Base-by-base conservation (phyloP, 1,140 invertebrate genomes). In the Lasioglossum albipes region DNA sequence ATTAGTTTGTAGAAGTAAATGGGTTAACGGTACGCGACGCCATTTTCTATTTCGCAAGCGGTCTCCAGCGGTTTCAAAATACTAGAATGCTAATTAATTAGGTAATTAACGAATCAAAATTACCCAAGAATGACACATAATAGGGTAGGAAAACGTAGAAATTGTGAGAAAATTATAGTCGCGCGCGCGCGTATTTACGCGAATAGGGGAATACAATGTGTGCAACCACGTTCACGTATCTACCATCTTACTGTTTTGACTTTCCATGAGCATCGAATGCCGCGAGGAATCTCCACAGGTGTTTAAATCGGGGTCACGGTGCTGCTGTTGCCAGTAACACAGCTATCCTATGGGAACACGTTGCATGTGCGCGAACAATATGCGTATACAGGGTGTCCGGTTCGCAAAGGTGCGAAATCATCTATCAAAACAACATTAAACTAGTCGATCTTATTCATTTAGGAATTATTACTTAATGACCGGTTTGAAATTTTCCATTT, bases 251-350 rank as follows among this genome's bases (percentile, higher is more conserved):
- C 64, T 67, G 66, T 62, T 86, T 86, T 79, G 83, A 82, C 83
- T 86, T 82, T 86, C 84, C 84, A 78, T 72, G 77, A 82, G 61
- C 75, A 79, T 78, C 49, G 75, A 52, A 71, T 71, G 52, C 70
- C 83, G 70, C 72, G 72, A 79, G 59, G 75, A 85, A 79, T 85
- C 73, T 78, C 49, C 65, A 75, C 81, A 86, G 62, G 57, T 81
- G 64, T 66, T 77, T 82, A 82, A 78, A 86, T 86, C 80, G 84
- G 80, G 84, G 84, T 86, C 84, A 81, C 59, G 61, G 2, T 42
- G 59, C 45, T 62, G 20, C 72, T 57, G 52, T 54, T 18, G 31
- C 45, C 22, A 61, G 71, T 61, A 70, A 78, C 67, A 61, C 45
- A 74, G 62, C 78, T 74, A 66, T 79, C 65, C 62, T 68, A 75